phyloP scores from a whole-genome alignment of 1,140 invertebrate genomes.

The Lerema accius region DNA sequence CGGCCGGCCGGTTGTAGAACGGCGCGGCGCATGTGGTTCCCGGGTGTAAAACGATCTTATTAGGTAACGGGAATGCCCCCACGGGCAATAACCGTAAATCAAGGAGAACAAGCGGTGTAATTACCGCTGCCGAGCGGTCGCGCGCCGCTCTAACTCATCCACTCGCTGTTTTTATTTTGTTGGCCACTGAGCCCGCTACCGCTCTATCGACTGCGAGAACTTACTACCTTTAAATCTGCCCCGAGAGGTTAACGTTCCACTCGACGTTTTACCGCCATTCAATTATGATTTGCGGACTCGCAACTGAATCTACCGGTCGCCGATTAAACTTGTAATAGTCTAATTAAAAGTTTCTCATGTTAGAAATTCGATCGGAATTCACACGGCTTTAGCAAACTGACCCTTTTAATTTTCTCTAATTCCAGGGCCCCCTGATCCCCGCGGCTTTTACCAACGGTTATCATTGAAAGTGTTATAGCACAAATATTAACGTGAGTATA shows the following conservation, averaged over 20 bases:
- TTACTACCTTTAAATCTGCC: constrained; percentile 79
- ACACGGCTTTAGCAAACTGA: constrained; percentile 26
- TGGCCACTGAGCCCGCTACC: constrained; percentile 66
- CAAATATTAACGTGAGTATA: constrained; percentile 81
- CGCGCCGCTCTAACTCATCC: constrained; percentile 80
- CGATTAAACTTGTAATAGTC: constrained; percentile 24
- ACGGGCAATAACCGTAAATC: constrained; percentile 82
- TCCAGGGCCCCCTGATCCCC: constrained; percentile 95
- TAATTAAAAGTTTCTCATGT: constrained; percentile 24
- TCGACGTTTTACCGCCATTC: constrained; percentile 65
- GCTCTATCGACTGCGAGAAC: constrained; percentile 76
- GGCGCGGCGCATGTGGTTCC: constrained; percentile 72
- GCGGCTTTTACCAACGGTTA: constrained; percentile 97
- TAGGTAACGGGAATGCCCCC: constrained; percentile 80
- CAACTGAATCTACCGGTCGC: constrained; percentile 13
- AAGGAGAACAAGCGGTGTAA: constrained; percentile 81
- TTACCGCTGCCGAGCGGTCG: constrained; percentile 77
- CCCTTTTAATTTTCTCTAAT: constrained; percentile 61
- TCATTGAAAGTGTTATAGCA: constrained; percentile 90
- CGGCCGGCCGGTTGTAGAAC: constrained; percentile 40
- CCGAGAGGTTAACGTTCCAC: constrained; percentile 70
- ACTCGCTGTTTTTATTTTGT: constrained; percentile 80
- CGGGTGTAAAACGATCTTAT: constrained; percentile 80
- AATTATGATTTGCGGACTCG: constrained; percentile 54
- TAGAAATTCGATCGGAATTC: constrained; percentile 15